phyloP scores from a whole-genome alignment of 2,797 vertebrate genomes.

The Tachyglossus aculeatus region DNA sequence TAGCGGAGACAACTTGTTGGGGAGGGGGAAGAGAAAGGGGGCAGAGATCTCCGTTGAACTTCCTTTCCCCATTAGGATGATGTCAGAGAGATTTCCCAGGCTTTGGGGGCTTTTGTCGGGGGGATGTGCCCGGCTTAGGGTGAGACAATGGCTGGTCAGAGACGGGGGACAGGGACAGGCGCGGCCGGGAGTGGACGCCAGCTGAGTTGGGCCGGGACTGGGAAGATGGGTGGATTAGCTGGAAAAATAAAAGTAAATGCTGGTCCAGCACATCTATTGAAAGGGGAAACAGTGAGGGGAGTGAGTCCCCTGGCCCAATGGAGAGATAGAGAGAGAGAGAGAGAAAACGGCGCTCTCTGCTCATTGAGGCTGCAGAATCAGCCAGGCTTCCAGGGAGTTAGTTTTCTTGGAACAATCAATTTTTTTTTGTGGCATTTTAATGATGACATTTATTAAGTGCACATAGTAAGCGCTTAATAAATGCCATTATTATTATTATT shows the following conservation, averaged over 20 bases:
- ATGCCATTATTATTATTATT: too few relatives aligned
- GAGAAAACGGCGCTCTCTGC: conserved; percentile 36
- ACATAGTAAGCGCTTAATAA: too few relatives aligned
- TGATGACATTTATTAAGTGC: too few relatives aligned
- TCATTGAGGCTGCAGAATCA: conserved; percentile 65
- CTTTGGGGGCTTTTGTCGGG: conserved; percentile 74
- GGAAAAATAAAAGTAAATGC: conserved; percentile 78
- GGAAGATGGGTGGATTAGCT: conserved; percentile 76
- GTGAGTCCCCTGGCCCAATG: fast-evolving
- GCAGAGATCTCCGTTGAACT: conserved; percentile 65
- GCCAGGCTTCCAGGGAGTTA: not conserved
- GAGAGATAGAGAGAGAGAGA: conserved; percentile 14
- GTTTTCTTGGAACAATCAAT: fast-evolving
- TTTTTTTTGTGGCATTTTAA: too few relatives aligned
- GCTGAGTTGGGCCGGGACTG: conserved; percentile 67
- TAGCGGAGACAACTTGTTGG: conserved; percentile 53
- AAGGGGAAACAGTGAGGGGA: conserved; percentile 49
- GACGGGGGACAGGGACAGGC: conserved; percentile 32
- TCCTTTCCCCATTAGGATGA: conserved; percentile 64
- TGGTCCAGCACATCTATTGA: conserved; percentile 76
- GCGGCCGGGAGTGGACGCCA: conserved; percentile 33
- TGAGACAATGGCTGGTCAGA: conserved; percentile 68
- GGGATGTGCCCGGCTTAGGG: conserved; percentile 64
- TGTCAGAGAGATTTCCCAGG: conserved; percentile 77
- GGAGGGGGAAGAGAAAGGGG: conserved; percentile 2